phyloP scores from a whole-genome alignment of 2,797 vertebrate genomes.

The Cossypha polioptera region DNA sequence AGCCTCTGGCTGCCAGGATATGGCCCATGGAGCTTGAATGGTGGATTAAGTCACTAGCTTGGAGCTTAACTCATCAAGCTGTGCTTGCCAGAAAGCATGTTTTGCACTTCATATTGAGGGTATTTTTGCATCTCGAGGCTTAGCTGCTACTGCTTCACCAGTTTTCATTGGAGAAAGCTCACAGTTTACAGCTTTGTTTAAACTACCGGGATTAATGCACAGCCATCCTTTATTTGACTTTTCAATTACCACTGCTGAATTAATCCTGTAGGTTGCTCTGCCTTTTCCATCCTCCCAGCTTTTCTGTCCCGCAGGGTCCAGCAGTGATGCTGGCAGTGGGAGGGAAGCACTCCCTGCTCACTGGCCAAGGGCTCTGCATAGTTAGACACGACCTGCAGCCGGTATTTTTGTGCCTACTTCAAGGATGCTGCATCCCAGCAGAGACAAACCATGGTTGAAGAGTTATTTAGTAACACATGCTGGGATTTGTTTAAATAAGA shows the following conservation, averaged over 20 bases:
- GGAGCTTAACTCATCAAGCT: slow-evolving; percentile 27
- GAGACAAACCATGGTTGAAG: not conserved
- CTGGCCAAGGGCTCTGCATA: rapidly evolving
- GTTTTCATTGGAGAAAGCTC: slow-evolving; percentile 36
- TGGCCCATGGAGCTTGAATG: not conserved
- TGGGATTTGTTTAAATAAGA: not conserved
- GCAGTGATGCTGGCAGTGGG: not conserved
- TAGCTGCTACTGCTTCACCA: slow-evolving; percentile 41
- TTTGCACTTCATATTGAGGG: slow-evolving; percentile 37
- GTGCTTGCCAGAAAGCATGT: slow-evolving; percentile 22
- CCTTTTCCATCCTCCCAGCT: slow-evolving; percentile 40
- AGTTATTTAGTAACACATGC: not conserved
- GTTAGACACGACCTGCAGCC: not conserved
- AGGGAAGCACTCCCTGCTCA: not conserved
- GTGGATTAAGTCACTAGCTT: slow-evolving; percentile 17
- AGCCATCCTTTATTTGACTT: slow-evolving; percentile 54
- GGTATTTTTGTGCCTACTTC: not conserved
- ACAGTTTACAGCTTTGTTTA: slow-evolving; percentile 47
- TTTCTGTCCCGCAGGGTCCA: not conserved
- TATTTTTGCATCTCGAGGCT: slow-evolving; percentile 46
- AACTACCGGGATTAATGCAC: slow-evolving; percentile 28
- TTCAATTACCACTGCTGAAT: slow-evolving; percentile 32
- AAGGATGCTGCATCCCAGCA: not conserved
- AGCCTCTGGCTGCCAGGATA: not conserved
- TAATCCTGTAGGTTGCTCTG: slow-evolving; percentile 18